Evolutionary conservation across 1,140 invertebrate species (phyloP), one percentile per base, ranked within the genome.

Genomic region (Cardiocondyla obscurior): DNA sequence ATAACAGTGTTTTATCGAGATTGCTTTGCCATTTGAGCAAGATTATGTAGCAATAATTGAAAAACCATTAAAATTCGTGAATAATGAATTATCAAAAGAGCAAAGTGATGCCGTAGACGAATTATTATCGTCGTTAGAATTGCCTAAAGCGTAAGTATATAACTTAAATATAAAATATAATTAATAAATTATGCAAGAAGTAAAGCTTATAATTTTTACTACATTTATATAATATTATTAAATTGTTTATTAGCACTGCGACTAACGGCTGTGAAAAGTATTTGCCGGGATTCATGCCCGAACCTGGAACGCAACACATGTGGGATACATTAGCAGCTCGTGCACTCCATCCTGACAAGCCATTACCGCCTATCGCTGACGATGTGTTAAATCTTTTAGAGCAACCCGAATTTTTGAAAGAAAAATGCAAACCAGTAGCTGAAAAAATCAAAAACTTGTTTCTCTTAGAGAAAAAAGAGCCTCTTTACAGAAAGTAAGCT

Each of bases 301-400:
- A 85, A 70, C 86, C 88, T 60, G 72, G 64, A 7, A 16, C 74
- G 4, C 90, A 91, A 44, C 72, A 88, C 30, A 44, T 62, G 4
- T 91, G 86, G 85, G 79, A 91, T 55, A 49, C 53, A 22, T 60
- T 91, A 49, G 58, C 88, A 0, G 19, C 77, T 76, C 85, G 90
- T 22, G 90, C 86, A 2, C 57, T 91, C 7, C 69, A 91, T 77
- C 88, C 89, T 0, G 53, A 86, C 28, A 64, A 87, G 25, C 81
- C 90, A n/a, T 60, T 90, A 28, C 88, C 88, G 4, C 44, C 58
- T 2, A 65, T 89, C 30, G 70, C 85, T 2, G 64, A 81, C 19
- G 55, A 83, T 39, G 46, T 90, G 12, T 64, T 77, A 42, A 57
- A 87, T 44, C 22, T 77, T 60, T n/a, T 89, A 1, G 81, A 84